Conservation (phyloP, 2,797 vertebrate species). For the Varecia variegata region DNA sequence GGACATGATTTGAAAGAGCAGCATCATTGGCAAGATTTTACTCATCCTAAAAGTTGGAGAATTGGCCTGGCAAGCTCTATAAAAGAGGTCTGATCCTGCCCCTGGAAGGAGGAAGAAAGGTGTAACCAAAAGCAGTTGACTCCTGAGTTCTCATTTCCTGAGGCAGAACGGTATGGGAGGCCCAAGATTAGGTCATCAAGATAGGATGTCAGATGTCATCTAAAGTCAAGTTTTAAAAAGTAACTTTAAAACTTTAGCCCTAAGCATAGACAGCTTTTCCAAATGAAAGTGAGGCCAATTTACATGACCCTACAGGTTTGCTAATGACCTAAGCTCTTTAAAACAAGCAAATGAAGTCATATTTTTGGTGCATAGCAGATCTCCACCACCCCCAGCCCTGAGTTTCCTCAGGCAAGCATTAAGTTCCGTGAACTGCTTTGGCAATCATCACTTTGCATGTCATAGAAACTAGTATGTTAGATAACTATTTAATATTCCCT, state of each 20-base stretch:
- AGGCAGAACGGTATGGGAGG: not conserved
- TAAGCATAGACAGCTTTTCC: not conserved
- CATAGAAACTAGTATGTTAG: not conserved
- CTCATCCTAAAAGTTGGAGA: not conserved
- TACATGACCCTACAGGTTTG: not conserved
- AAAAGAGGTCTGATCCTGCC: not conserved
- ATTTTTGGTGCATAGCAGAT: not conserved
- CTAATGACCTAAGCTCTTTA: slow-evolving; percentile 1
- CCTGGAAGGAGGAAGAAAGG: not conserved
- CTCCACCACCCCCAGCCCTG: not conserved
- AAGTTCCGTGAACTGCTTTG: not conserved
- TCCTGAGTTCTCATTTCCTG: not conserved
- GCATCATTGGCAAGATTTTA: not conserved
- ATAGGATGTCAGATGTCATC: not conserved
- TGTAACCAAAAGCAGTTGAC: not conserved
- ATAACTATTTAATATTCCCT: not conserved
- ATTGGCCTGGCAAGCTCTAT: not conserved
- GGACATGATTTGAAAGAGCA: not conserved
- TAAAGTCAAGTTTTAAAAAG: not conserved
- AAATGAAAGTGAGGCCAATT: slow-evolving; percentile 14
- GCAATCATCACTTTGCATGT: not conserved
- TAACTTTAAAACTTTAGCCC: not conserved
- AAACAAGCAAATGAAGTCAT: slow-evolving; percentile 40
- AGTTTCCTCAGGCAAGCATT: not conserved
- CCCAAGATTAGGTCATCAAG: not conserved